Evolutionary conservation across 2,113 vertebrate genomes (phyloP), one percentile per base, ranked within the genome.

Genomic region (Emydocephalus ijimae): DNA sequence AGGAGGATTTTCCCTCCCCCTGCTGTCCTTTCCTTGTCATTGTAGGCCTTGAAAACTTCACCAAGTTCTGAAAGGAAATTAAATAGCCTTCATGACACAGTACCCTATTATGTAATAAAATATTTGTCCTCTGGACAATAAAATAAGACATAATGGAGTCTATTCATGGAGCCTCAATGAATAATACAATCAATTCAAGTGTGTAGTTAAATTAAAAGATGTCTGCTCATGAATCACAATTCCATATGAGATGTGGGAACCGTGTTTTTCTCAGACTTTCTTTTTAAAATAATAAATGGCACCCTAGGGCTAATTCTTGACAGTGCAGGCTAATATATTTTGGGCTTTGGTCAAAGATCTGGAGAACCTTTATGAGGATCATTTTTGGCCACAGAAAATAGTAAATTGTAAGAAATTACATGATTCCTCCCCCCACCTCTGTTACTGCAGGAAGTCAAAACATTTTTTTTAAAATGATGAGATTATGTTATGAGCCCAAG

Each of bases 311-410:
- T 93, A 93, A 94, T 69, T 94, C 45, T 91, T 95, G 94, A 91
- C 91, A 81, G 81, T 86, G 91, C 94, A 88, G 11, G 39, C 89
- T 90, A 29, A 34, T 91, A 94, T 86, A 34, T 43, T 48, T 94
- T 91, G 89, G 85, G 93, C 21, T 29, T 61, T 45, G 93, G 55
- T 85, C 48, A 91, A 39, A 29, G 45, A 29, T 92, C 94, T 92
- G 64, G 87, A 93, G 85, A 90, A 48, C 29, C 45, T 64, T 34
- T 88, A 3, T 89, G 48, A 90, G 26, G 48, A 85, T 88, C 21
- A 90, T 91, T 93, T 87, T 87, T 45, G 91, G 89, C 85, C 54
- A 95, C 95, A 81, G 81, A 96, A 96, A 90, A 74, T 18, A 74
- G 96, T 94, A 93, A 93, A n/a, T 89, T 56, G 57, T n/a, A 85